A percentile compares a stretch with the other conserved stretches of the same genome.
Conservation (phyloP, 2,888 invertebrate genomes). For the Drosophila kanekoi region DNA sequence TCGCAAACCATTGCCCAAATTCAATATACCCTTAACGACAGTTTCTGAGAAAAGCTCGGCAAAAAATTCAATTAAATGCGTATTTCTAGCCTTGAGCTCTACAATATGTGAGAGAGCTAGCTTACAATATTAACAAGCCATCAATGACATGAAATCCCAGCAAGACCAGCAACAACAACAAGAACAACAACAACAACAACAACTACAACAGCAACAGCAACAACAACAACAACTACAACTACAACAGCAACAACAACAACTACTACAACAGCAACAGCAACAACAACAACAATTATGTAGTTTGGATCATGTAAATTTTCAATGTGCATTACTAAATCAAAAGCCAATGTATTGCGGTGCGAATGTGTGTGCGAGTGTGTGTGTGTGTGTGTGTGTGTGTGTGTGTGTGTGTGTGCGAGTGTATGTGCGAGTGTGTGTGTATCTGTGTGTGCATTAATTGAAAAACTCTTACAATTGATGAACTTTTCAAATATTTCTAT, state of each 20-base stretch:
- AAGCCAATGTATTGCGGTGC: conserved; percentile 37
- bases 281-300: conserved; percentile 11
- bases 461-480: conserved; percentile 59
- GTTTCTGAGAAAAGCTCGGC: not conserved
- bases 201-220: conserved; percentile 11
- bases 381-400: not conserved
- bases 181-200: conserved; percentile 9
- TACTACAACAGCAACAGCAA: conserved; percentile 8
- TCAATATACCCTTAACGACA: not conserved
- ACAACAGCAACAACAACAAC: conserved; percentile 9
- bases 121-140: conserved; percentile 50
- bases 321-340: conserved; percentile 59
- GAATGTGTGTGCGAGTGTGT: not conserved
- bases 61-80: conserved; percentile 52
- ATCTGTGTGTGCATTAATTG: conserved; percentile 52
- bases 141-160: conserved; percentile 24
- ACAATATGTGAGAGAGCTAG: conserved; percentile 1
- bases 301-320: conserved; percentile 37
- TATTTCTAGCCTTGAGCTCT: conserved; percentile 32
- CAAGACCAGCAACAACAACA: conserved; percentile 5
- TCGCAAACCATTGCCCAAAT: not conserved
- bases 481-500: conserved; percentile 65
- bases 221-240: conserved; percentile 9
- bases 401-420: conserved; percentile 1
- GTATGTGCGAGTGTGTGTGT: conserved; percentile 3